Conservation (phyloP, 2,888 invertebrate species). For the Hypselothyrea guttata region DNA sequence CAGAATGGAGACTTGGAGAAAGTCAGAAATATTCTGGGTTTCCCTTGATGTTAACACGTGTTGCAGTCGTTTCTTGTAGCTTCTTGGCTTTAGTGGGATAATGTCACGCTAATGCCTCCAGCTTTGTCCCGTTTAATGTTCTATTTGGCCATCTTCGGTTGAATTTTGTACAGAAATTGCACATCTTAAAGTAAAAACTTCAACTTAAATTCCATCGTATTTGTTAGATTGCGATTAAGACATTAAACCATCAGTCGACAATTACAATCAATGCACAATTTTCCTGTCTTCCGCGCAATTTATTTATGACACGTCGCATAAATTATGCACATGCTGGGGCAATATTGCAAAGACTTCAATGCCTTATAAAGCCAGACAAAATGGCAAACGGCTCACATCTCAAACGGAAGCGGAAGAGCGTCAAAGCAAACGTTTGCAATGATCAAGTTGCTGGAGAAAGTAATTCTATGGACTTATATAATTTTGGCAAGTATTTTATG, state of each 20-base stretch:
- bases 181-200: conserved; percentile 1
- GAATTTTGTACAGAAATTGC: conserved; percentile 1
- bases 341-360: conserved; percentile 7
- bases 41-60: conserved; percentile 62
- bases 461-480: conserved; percentile 69
- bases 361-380: conserved; percentile 46
- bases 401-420: conserved; percentile 21
- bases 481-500: conserved; percentile 59
- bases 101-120: conserved; percentile 69
- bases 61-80: conserved; percentile 57
- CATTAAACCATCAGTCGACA: conserved; percentile 36
- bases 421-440: conserved; percentile 65
- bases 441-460: conserved; percentile 70
- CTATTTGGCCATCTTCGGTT: conserved; percentile 36
- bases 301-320: conserved; percentile 43
- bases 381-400: neutral
- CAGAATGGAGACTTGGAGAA: conserved; percentile 16
- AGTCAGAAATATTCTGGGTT: conserved; percentile 46
- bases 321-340: conserved; percentile 55
- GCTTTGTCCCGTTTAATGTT: conserved; percentile 71
- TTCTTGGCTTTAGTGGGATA: conserved; percentile 64
- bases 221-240: no score
- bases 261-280: conserved; percentile 49
- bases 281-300: conserved; percentile 54
- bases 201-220: no score